phyloP scores from a whole-genome alignment of 2,888 invertebrate genomes.

The Phortica okadai region DNA sequence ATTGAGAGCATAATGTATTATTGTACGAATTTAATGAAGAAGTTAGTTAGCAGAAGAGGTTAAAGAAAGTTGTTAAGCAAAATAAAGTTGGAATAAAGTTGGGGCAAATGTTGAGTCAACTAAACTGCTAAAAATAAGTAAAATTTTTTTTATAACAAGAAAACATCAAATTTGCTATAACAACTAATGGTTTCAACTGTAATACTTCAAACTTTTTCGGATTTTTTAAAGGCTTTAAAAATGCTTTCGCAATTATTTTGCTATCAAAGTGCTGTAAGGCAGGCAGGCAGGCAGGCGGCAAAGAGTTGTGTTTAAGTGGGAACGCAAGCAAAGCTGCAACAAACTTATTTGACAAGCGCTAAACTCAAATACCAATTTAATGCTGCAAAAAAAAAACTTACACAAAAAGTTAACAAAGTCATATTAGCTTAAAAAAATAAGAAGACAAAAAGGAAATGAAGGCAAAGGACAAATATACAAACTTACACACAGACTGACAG shows the following conservation, averaged over 20 bases:
- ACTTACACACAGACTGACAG: background rate
- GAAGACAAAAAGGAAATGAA: background rate
- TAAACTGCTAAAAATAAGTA: too few relatives aligned
- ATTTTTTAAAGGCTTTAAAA: background rate
- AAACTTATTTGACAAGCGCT: background rate
- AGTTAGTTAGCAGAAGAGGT: background rate
- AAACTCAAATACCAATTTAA: constrained; percentile 10
- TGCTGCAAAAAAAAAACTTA: background rate
- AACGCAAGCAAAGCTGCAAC: background rate
- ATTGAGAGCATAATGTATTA: background rate
- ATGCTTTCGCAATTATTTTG: background rate
- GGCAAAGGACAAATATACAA: background rate
- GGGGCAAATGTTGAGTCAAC: too few relatives aligned
- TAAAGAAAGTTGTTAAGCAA: background rate
- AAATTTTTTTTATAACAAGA: too few relatives aligned
- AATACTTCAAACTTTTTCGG: background rate
- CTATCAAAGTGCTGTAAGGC: background rate
- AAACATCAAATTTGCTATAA: too few relatives aligned
- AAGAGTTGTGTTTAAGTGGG: background rate
- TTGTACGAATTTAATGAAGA: background rate
- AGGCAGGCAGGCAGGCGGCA: background rate
- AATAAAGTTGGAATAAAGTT: background rate
- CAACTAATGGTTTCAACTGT: background rate
- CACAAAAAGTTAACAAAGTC: constrained; percentile 15
- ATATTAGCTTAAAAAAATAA: background rate